Conservation (phyloP, 2,888 invertebrate species). For the Drosophila gaucha region DNA sequence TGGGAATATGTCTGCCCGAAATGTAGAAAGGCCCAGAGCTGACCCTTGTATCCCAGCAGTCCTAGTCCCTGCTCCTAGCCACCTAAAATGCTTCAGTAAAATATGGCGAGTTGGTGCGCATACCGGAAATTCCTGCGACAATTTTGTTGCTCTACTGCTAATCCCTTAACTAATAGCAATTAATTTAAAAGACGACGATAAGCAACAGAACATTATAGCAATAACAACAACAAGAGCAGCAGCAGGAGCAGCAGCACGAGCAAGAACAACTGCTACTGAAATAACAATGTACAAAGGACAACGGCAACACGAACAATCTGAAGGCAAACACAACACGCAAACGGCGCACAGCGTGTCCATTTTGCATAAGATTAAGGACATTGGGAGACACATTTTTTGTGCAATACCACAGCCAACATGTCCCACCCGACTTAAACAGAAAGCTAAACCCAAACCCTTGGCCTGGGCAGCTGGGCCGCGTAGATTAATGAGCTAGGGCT, state of each 20-base stretch:
- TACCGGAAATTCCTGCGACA: constrained; percentile 81
- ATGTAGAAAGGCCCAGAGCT: constrained; percentile 18
- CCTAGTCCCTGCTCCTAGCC: constrained; percentile 2
- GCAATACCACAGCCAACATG: constrained; percentile 21
- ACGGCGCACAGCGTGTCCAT: constrained; percentile 74
- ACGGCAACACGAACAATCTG: constrained; percentile 40
- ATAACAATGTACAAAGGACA: constrained; percentile 27
- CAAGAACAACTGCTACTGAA: constrained; percentile 10
- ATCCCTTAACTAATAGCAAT: constrained; percentile 82
- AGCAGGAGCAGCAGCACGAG: constrained; percentile 17
- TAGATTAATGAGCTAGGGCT: constrained; percentile 76
- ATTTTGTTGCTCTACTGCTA: constrained; percentile 76
- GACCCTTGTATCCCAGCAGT: constrained; percentile 25
- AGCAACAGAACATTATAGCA: constrained; percentile 63
- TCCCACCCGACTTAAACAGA: constrained; percentile 12
- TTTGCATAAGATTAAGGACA: constrained; percentile 80
- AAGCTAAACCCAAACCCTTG: constrained; percentile 7
- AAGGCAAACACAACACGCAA: constrained; percentile 63
- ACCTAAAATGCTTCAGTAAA: constrained; percentile 61
- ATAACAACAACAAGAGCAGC: constrained; percentile 26
- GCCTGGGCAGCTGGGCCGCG: constrained; percentile 48
- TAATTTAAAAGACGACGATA: constrained; percentile 82
- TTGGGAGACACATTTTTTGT: constrained; percentile 63
- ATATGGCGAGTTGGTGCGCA: constrained; percentile 70
- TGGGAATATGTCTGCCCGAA: constrained; percentile 40